Base-by-base conservation (phyloP, 2,888 invertebrate genomes). In the Oithona nana region DNA sequence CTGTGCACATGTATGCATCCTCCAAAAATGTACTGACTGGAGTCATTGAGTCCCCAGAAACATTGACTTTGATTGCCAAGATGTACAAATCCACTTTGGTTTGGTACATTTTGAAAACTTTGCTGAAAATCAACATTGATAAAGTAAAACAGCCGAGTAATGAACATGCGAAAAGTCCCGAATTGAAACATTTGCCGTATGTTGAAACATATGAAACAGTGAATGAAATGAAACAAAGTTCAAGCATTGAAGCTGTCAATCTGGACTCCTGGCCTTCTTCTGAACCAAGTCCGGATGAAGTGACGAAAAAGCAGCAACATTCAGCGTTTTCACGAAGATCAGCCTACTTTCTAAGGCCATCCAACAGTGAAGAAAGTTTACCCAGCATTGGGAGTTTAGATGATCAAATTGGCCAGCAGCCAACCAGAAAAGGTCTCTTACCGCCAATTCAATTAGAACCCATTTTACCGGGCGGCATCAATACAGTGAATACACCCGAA, bases 11-110 rank as follows among this genome's bases (percentile, higher is more conserved):
- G 68, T 65, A 71, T 72, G 73, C 73, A 24, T 74, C 75, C 67
- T 73, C 74, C 3, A 69, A 69, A 57, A 75, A 73, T 67, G 72
- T 74, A 28, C 67, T 75, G 31, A 75, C 74, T 0, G 75, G 74
- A 3, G 70, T 75, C 1, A 72, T 75, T 57, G 73, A 75, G 66
- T 71, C 71, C 6, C 71, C 71, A 2, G 72, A 71, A 30, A 71
- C 70, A 55, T 69, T 71, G 28, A 66, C 68, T 16, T 65, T 70
- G 2, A 69, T 74, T 0, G 68, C 69, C 62, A 66, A 69, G 13
- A 69, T 70, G 57, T 75, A 73, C 65, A 67, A 70, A 3, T 72
- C 71, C 66, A 70, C 71, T 57, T 66, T 75, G 13, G 67, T 71
- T 4, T 75, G 73, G 73, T 66, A 73, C 31, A 61, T 75, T 16